These are phyloP conservation scores for Hestina assimilis DNA, from an alignment of 1,140 invertebrate species.

Conservation along the genomic window DNA sequence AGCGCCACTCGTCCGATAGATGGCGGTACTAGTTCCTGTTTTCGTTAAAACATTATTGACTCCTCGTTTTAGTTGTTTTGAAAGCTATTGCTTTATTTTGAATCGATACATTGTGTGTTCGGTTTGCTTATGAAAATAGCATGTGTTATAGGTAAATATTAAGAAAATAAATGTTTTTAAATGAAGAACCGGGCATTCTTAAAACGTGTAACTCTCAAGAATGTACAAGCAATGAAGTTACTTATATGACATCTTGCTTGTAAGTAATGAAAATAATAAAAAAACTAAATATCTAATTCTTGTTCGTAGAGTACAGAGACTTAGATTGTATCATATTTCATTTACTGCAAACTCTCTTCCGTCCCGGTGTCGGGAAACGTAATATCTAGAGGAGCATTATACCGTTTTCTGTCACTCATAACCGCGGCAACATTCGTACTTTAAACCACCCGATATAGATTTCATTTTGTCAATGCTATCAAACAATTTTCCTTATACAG, in stretches of 20 bases:
- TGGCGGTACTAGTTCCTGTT: constrained; percentile 43
- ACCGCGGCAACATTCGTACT: constrained; percentile 34
- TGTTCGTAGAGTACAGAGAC: constrained; percentile 4
- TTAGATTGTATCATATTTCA: constrained; percentile 64
- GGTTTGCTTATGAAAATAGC: background rate
- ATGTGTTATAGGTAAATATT: no score
- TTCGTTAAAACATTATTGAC: constrained; percentile 19
- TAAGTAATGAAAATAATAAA: no score
- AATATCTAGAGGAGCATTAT: constrained; percentile 69
- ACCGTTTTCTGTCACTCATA: constrained; percentile 62
- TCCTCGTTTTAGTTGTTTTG: constrained; percentile 1
- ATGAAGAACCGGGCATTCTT: no score
- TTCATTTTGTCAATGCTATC: constrained; percentile 44
- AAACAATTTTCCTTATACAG: constrained; percentile 41
- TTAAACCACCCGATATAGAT: constrained; percentile 42
- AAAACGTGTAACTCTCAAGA: no score
- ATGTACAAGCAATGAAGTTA: no score
- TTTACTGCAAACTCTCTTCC: constrained; percentile 55
- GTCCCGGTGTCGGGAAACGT: constrained; percentile 61
- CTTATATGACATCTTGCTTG: no score
- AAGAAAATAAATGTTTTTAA: no score
- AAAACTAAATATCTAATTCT: background rate
- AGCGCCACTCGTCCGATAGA: constrained; percentile 42
- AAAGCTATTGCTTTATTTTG: background rate
- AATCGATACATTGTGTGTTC: background rate